phyloP scores from a whole-genome alignment of 2,888 invertebrate genomes.

The Ectropis crepuscularia region DNA sequence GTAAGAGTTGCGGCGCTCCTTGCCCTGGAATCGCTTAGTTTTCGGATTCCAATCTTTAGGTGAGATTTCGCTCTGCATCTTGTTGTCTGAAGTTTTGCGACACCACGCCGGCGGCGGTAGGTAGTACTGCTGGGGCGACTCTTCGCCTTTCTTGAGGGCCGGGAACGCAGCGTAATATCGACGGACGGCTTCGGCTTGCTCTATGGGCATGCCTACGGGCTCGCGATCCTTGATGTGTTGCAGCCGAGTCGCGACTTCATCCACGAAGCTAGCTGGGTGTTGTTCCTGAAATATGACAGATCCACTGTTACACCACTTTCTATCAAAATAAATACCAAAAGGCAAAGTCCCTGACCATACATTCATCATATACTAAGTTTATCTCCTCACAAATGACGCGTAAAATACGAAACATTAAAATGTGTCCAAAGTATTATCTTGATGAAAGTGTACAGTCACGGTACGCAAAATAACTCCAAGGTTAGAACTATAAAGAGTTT shows the following conservation, averaged over 20 bases:
- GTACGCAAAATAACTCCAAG: conserved; percentile 15
- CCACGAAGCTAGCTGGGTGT: conserved; percentile 92
- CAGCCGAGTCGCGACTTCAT: conserved; percentile 92
- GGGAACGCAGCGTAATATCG: conserved; percentile 92
- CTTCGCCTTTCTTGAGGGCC: conserved; percentile 84
- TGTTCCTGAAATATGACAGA: conserved; percentile 86
- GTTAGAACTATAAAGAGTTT: conserved; percentile 8
- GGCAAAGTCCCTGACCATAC: too few species aligned
- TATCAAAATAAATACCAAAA: too few species aligned
- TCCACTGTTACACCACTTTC: neutral
- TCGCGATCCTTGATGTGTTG: conserved; percentile 87
- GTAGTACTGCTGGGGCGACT: conserved; percentile 74
- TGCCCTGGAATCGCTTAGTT: conserved; percentile 68
- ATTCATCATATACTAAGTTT: too few species aligned
- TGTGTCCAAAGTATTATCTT: neutral
- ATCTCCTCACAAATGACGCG: too few species aligned
- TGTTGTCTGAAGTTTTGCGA: conserved; percentile 65
- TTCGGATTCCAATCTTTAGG: conserved; percentile 71
- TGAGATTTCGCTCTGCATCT: conserved; percentile 74
- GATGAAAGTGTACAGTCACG: neutral
- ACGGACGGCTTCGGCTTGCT: conserved; percentile 88
- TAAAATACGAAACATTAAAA: too few species aligned
- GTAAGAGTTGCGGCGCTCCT: conserved; percentile 76
- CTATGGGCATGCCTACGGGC: conserved; percentile 80
- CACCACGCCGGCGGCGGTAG: conserved; percentile 79